Base-by-base conservation (phyloP, 2,797 vertebrate species). In the Epinephelus coioides region DNA sequence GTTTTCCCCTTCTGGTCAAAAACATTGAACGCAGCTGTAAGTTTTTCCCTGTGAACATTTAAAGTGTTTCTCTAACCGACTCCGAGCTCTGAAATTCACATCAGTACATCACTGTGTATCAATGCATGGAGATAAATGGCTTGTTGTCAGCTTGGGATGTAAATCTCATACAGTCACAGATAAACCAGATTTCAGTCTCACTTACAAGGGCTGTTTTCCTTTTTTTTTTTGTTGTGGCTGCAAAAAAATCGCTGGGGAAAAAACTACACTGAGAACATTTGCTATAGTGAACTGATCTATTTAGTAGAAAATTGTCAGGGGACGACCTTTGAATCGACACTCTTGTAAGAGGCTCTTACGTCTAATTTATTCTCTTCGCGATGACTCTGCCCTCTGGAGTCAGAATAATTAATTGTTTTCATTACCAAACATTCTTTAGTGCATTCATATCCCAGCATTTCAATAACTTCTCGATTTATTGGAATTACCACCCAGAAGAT, bases 391-490 rank as follows among this genome's bases (percentile, higher is more conserved):
- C 90, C 85, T 88, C 88, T 73, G 81, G 91, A 83, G 69, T 82
- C 50, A 54, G 40, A 82, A 88, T 90, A 92, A 94, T 93, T 86
- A 89, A 94, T 91, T 94, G 91, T 92, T 94, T 93, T 94, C 89
- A 92, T 94, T 92, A 89, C 77, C 78, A 88, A 90, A 84, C 49
- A 81, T 87, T 87, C 86, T 91, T 87, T 82, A 69, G 90, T 83
- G 86, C 50, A 87, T 86, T 89, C 69, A 79, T 75, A 66, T 68
- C 63, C 78, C 68, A 66, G 73, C 76, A 73, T 92, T 93, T 93
- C 88, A 93, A 89, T 89, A 88, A 81, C 68, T n/a, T 76, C 81
- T 68, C 25, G 5, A 87, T 91, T 91, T 87, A 83, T 83, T 79
- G 57, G 76, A 86, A 90, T 87, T 87, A 90, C 85, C 76, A 79